Percentiles rank a stretch among this genome's conserved stretches.
Evolutionary conservation across 2,888 invertebrate genomes (phyloP).

Genomic region (Electrophaes corylata): DNA sequence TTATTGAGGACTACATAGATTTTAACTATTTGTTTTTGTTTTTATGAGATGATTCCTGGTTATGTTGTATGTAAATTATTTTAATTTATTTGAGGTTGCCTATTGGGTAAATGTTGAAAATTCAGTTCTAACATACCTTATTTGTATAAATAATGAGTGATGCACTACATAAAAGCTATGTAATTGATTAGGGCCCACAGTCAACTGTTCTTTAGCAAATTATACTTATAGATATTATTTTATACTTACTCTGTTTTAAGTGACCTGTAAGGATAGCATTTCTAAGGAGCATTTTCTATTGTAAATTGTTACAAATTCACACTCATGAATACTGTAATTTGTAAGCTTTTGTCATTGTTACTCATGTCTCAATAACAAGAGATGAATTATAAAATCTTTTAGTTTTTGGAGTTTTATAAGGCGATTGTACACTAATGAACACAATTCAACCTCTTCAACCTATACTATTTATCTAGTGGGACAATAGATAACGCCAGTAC

Average conservation of each 20-base stretch:
- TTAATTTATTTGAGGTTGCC: constrained; percentile 15
- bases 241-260: not conserved
- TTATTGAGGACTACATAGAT: no score
- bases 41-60: constrained; percentile 4
- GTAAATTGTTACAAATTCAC: not conserved
- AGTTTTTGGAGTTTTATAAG: not conserved
- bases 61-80: constrained; percentile 16
- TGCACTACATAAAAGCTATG: not conserved
- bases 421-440: not conserved
- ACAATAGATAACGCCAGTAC: no score
- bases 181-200: not conserved
- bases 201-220: not conserved
- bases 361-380: not conserved
- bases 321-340: not conserved
- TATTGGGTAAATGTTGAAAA: constrained; percentile 2
- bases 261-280: not conserved
- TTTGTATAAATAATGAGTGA: not conserved
- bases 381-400: not conserved
- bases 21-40: not conserved
- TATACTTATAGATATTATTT: not conserved
- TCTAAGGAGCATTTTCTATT: not conserved
- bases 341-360: not conserved
- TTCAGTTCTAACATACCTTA: not conserved
- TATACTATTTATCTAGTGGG: no score
- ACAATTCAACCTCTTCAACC: not conserved